phyloP scores from a whole-genome alignment of 2,113 vertebrate species.

The Motacilla alba region DNA sequence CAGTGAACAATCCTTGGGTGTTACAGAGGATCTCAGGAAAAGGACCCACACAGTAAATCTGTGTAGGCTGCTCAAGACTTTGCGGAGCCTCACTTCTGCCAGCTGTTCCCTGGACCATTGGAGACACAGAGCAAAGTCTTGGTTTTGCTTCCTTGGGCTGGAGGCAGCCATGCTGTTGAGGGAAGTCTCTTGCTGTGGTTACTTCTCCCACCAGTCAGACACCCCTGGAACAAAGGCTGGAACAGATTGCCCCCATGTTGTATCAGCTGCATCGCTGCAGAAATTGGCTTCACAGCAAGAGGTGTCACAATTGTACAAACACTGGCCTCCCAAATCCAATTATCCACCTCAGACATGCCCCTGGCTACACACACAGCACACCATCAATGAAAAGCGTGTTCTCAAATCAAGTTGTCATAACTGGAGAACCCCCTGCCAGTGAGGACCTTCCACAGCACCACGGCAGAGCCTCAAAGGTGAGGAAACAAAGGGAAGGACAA shows the following conservation, averaged over 20 bases:
- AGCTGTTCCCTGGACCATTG: not conserved
- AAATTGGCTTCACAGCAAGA: not conserved
- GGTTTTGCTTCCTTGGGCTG: not conserved
- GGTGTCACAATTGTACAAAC: not conserved
- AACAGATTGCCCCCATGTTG: not conserved
- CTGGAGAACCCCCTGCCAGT: not conserved
- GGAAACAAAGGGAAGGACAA: not conserved
- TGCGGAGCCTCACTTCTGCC: not conserved
- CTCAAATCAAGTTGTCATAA: not conserved
- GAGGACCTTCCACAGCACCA: not conserved
- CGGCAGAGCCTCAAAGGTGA: accelerated
- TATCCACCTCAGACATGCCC: not conserved
- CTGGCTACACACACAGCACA: not conserved
- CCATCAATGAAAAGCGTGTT: not conserved
- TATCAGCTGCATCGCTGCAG: not conserved
- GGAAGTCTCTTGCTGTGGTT: not conserved
- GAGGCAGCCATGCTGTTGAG: not conserved
- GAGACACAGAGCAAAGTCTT: not conserved
- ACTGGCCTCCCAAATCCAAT: not conserved
- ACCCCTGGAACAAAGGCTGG: not conserved
- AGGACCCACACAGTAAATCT: accelerated
- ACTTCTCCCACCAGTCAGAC: not conserved
- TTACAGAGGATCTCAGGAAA: not conserved
- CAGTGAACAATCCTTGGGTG: not conserved
- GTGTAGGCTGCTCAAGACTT: not conserved